Base-by-base conservation (phyloP, 2,113 vertebrate genomes). In the Pterophyllum scalare region DNA sequence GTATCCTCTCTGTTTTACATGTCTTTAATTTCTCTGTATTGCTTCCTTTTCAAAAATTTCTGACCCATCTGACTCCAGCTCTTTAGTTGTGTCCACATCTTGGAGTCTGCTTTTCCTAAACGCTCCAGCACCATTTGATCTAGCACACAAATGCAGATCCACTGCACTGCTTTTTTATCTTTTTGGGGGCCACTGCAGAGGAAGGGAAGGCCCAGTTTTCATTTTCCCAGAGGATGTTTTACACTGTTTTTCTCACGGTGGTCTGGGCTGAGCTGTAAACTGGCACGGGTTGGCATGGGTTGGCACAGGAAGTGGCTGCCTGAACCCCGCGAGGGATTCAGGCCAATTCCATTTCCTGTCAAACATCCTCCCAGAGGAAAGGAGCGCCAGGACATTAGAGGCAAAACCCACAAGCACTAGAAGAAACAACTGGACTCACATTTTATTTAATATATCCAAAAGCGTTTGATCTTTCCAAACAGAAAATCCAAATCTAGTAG, bases 311-410 rank as follows among this genome's bases (percentile, higher is more conserved):
- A 94, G 90, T 84, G 85, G 61, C 93, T 84, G 88, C 80, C 87
- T 81, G 59, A 83, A 89, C 87, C 87, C 87, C 75, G 1, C 62
- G 14, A 88, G 90, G 83, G 83, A 91, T 81, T 76, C 58, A 14
- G n/a, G 83, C 83, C 84, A 89, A 56, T 89, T 90, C 87, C 86
- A 91, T 88, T 94, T 95, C 94, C 94, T 92, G 88, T 94, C 76
- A 56, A 77, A 92, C 83, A 90, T 93, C 87, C 91, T 87, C 90
- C 85, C 92, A 85, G 74, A 82, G 89, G 82, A 93, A 83, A 87
- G 77, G 28, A 83, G 65, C 70, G 64, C 38, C 76, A 61, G 46
- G 67, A 75, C 87, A 74, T 78, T n/a, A 72, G 58, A 86, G 81
- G 60, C 38, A 64, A 84, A 87, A 75, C 81, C 26, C 62, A 75